Percentiles rank a stretch among this genome's conserved stretches.
These are phyloP conservation scores for Labeo calbasu DNA, from an alignment of 2,797 vertebrate species.

Conservation along the genomic window DNA sequence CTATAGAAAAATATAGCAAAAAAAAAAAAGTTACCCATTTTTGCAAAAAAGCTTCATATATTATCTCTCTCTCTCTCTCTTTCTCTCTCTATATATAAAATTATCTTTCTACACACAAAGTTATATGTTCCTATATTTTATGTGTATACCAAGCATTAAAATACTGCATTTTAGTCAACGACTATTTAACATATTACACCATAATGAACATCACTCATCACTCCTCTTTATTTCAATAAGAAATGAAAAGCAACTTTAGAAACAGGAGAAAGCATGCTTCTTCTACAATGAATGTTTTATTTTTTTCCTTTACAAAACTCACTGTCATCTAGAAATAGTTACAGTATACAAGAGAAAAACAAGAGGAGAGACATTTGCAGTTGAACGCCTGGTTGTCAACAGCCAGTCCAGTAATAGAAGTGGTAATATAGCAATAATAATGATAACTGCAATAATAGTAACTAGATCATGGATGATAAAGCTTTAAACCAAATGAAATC, in stretches of 20 bases:
- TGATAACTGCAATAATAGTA: conserved; percentile 66
- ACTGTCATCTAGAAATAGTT: conserved; percentile 91
- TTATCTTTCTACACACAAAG: too few species aligned
- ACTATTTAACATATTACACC: not conserved
- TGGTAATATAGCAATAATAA: conserved; percentile 53
- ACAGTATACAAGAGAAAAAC: conserved; percentile 84
- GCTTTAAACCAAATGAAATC: conserved; percentile 88
- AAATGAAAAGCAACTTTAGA: not conserved
- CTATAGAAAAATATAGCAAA: not conserved
- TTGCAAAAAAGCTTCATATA: too few species aligned
- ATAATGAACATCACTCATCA: not conserved
- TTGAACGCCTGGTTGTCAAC: conserved; percentile 88
- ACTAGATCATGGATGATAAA: conserved; percentile 81
- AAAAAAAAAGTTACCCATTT: too few species aligned
- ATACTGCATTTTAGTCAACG: too few species aligned
- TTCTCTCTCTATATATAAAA: not conserved
- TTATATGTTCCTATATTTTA: not conserved
- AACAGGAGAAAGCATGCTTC: conserved; percentile 39
- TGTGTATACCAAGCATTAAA: not conserved
- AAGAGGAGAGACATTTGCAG: conserved; percentile 83
- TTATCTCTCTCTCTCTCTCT: too few species aligned
- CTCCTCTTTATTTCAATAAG: not conserved
- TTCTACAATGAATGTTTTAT: conserved; percentile 91
- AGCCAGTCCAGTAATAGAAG: conserved; percentile 82
- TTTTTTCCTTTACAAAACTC: conserved; percentile 90